Conservation (phyloP, 1,140 invertebrate genomes). For the Zophobas morio region DNA sequence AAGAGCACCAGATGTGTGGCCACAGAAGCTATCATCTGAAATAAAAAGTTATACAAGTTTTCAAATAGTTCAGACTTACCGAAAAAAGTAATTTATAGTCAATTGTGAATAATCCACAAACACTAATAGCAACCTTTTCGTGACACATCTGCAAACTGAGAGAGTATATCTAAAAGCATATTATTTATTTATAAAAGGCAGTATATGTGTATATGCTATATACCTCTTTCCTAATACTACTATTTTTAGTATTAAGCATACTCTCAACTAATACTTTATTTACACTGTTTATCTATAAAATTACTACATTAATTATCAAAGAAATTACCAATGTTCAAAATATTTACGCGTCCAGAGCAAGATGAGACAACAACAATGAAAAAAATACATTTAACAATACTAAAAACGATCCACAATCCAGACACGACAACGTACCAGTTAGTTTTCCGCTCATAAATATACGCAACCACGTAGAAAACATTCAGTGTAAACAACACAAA, state of each 20-base stretch:
- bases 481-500: not conserved
- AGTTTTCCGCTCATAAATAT: not conserved
- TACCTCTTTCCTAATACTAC: not conserved
- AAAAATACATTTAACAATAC: not conserved
- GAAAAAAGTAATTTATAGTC: not conserved
- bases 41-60: not conserved
- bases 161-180: not conserved
- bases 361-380: not conserved
- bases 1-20: not conserved
- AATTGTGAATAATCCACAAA: not conserved
- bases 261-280: not conserved
- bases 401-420: not conserved
- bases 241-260: not conserved
- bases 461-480: not conserved
- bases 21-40: not conserved
- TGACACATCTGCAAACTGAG: not conserved
- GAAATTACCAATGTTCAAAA: not conserved
- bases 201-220: not conserved
- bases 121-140: not conserved
- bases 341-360: not conserved
- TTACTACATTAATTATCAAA: not conserved
- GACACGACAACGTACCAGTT: not conserved
- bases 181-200: not conserved
- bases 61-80: not conserved
- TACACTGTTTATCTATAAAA: not conserved